Conservation (phyloP, 1,140 invertebrate genomes). For the Laodelphax striatellus region DNA sequence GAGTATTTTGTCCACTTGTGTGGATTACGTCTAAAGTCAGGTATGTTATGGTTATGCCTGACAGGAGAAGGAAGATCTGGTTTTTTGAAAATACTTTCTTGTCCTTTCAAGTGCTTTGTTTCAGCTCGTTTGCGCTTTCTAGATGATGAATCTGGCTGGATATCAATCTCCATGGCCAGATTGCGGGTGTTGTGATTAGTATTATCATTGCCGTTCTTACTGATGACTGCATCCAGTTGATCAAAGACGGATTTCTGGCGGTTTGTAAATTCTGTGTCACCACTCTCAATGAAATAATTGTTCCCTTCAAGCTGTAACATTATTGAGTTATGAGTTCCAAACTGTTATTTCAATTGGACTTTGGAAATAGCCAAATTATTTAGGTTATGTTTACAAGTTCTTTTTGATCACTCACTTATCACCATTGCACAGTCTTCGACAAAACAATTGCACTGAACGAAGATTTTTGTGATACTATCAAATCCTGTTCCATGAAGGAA, state of each 20-base stretch:
- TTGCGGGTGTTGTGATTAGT: background rate
- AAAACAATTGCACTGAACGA: no score
- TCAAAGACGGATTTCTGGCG: constrained; percentile 18
- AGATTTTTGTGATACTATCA: no score
- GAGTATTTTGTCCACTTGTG: constrained; percentile 66
- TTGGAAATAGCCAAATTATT: no score
- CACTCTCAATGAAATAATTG: constrained; percentile 1
- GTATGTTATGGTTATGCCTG: constrained; percentile 30
- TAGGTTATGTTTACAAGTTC: no score
- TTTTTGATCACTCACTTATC: no score
- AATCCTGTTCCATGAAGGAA: no score
- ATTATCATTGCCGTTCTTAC: background rate
- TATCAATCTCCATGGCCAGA: background rate
- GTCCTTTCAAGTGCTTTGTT: constrained; percentile 48
- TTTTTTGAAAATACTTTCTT: constrained; percentile 65
- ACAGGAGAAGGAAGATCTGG: constrained; percentile 43
- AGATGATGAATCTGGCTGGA: background rate
- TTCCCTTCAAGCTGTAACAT: background rate
- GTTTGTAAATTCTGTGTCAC: constrained; percentile 13
- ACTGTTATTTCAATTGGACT: no score
- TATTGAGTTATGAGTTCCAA: background rate
- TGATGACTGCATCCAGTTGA: constrained; percentile 9
- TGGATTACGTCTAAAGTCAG: constrained; percentile 59
- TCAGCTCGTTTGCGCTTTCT: constrained; percentile 24
- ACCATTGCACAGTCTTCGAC: no score